A percentile compares a stretch with the other conserved stretches of the same genome.
phyloP scores from a whole-genome alignment of 2,888 invertebrate species.

The Aphelenchoides bicaudatus region DNA sequence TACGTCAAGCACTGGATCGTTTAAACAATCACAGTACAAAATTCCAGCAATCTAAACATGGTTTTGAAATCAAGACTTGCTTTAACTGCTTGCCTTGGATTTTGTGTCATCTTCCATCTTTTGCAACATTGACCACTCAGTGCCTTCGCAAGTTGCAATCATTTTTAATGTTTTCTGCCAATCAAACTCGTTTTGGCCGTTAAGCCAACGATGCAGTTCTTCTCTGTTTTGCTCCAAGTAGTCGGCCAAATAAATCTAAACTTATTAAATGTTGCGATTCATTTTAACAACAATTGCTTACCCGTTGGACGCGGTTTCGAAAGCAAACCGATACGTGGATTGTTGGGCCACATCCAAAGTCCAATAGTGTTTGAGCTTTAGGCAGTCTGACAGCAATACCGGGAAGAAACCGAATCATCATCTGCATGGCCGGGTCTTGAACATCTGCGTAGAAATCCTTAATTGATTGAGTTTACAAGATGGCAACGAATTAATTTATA shows the following conservation, averaged over 20 bases:
- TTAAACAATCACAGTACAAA: slow-evolving; percentile 51
- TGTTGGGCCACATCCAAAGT: slow-evolving; percentile 51
- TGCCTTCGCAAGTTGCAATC: slow-evolving; percentile 42
- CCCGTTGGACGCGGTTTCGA: slow-evolving; percentile 45
- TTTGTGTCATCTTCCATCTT: slow-evolving; percentile 37
- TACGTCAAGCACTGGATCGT: slow-evolving; percentile 43
- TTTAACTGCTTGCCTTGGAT: slow-evolving; percentile 36
- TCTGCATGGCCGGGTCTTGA: slow-evolving; percentile 58
- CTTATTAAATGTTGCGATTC: neutral
- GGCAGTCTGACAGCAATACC: slow-evolving; percentile 48
- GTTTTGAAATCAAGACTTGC: neutral
- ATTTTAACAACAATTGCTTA: slow-evolving; percentile 16
- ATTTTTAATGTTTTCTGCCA: slow-evolving; percentile 38
- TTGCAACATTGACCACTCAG: slow-evolving; percentile 30
- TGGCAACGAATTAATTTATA: neutral
- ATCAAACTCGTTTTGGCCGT: slow-evolving; percentile 41
- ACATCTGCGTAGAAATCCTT: slow-evolving; percentile 55
- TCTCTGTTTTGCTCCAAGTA: slow-evolving; percentile 54
- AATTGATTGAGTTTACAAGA: slow-evolving; percentile 21
- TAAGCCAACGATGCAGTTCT: slow-evolving; percentile 46
- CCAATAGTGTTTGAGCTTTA: slow-evolving; percentile 26
- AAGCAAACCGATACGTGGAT: slow-evolving; percentile 56
- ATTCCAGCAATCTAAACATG: slow-evolving; percentile 38
- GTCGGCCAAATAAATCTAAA: slow-evolving; percentile 54
- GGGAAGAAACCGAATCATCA: slow-evolving; percentile 56